Conservation (phyloP, 2,113 vertebrate genomes). For the Nycticebus coucang region DNA sequence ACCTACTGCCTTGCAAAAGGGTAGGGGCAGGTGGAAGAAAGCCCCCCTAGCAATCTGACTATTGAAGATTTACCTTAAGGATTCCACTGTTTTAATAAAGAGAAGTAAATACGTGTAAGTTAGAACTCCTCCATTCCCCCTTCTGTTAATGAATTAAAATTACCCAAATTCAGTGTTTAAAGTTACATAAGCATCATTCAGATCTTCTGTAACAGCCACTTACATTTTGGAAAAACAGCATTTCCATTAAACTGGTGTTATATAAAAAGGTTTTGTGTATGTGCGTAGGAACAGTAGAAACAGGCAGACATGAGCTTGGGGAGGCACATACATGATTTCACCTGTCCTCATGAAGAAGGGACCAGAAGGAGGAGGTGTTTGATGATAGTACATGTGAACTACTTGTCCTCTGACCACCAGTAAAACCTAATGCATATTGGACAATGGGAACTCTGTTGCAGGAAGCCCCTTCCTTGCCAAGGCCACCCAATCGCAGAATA, state of each 20-base stretch:
- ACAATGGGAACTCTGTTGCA: neutral
- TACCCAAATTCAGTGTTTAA: constrained; percentile 65
- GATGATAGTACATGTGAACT: neutral
- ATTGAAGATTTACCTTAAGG: constrained; percentile 35
- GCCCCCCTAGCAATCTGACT: neutral
- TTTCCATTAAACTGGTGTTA: constrained; percentile 76
- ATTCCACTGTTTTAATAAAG: constrained; percentile 44
- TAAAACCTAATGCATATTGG: neutral
- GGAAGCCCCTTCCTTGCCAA: constrained; percentile 7
- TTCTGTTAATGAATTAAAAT: constrained; percentile 72
- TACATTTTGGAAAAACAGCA: constrained; percentile 68
- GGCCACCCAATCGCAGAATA: neutral
- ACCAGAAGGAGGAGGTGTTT: neutral
- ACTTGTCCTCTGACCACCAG: neutral
- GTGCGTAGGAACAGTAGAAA: constrained; percentile 46
- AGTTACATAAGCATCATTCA: constrained; percentile 79
- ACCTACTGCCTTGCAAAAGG: neutral
- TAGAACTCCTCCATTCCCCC: constrained; percentile 43
- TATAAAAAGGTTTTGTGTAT: constrained; percentile 65
- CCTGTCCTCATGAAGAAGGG: neutral
- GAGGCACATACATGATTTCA: neutral
- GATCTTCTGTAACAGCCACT: constrained; percentile 66
- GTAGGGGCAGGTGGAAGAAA: neutral
- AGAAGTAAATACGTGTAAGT: neutral
- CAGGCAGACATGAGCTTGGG: neutral